Base-by-base conservation (phyloP, 2,113 vertebrate genomes). In the Pimephales promelas region DNA sequence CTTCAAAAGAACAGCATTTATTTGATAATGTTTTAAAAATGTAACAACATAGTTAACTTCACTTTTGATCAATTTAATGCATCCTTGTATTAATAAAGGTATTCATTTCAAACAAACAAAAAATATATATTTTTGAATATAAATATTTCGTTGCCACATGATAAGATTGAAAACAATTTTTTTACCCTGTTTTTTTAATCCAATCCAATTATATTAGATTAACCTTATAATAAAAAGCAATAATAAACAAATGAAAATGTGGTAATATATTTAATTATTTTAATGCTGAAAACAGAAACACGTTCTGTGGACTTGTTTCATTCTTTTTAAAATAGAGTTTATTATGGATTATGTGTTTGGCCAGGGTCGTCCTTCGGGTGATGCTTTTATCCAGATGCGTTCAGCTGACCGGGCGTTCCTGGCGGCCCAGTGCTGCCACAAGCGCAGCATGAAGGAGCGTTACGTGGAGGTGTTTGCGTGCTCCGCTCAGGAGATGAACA, bases 381-480 rank as follows among this genome's bases (percentile, higher is more conserved):
- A 99, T 89, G 97, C 97, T 66, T 99, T 99, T 85, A 99, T 99
- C 90, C 98, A 99, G 92, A 98, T 99, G 97, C 95, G 92, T 47
- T 98, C 97, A 10, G 90, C 95, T 10, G 97, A 99, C 84, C 94
- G 97, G 49, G 96, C 96, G 2, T 93, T 97, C 87, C 89, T 94
- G 84, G 94, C 96, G 61, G 95, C 97, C 45, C 97, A 98, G 92
- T 94, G 94, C 77, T 97, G 97, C 88, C 97, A 99, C 92, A 98
- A 97, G 91, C 96, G 96, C 36, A 94, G 95, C 78, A 95, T 97
- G 90, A 96, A 97, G 93, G 97, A 97, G 88, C 97, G 97, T 88
- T 99, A 98, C 0, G 97, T 99, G 91, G 97, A 99, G 94, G 97
- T 99, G 92, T 98, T 99, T 87, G 96, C 97, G 87, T 99, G 98